A percentile compares a stretch with the other conserved stretches of the same genome.
Evolutionary conservation across 2,888 invertebrate species (phyloP).

Genomic region (Cabera pusaria): DNA sequence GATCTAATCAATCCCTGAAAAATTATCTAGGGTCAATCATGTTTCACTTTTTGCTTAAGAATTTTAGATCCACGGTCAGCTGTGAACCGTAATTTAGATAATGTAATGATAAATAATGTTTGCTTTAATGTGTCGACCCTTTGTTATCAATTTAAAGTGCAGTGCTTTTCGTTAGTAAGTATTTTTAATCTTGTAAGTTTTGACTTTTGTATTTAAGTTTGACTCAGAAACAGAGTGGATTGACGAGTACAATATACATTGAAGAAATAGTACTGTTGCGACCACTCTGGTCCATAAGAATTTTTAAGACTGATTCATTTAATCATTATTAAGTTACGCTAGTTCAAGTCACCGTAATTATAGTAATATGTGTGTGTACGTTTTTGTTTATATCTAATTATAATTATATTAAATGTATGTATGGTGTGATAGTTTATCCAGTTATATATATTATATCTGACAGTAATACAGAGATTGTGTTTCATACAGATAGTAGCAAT

Average conservation of each 20-base stretch:
- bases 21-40: constrained; percentile 41
- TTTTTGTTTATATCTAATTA: constrained; percentile 63
- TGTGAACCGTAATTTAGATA: constrained; percentile 49
- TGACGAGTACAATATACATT: constrained; percentile 49
- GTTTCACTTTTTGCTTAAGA: constrained; percentile 39
- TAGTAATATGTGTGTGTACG: constrained; percentile 54
- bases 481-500: constrained; percentile 33
- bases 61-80: constrained; percentile 43
- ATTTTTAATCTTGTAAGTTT: constrained; percentile 61
- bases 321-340: constrained; percentile 78
- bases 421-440: constrained; percentile 39
- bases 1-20: constrained; percentile 49
- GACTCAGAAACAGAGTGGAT: constrained; percentile 78
- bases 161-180: constrained; percentile 72
- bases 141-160: constrained; percentile 65
- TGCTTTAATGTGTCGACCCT: constrained; percentile 65
- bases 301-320: constrained; percentile 81
- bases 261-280: constrained; percentile 60
- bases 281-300: constrained; percentile 54
- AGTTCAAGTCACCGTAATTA: constrained; percentile 71
- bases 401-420: constrained; percentile 48
- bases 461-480: constrained; percentile 54
- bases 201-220: constrained; percentile 63
- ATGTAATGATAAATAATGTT: constrained; percentile 32
- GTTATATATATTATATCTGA: constrained; percentile 34